Conservation (phyloP, 2,888 invertebrate species). For the Scaeva pyrastri region DNA sequence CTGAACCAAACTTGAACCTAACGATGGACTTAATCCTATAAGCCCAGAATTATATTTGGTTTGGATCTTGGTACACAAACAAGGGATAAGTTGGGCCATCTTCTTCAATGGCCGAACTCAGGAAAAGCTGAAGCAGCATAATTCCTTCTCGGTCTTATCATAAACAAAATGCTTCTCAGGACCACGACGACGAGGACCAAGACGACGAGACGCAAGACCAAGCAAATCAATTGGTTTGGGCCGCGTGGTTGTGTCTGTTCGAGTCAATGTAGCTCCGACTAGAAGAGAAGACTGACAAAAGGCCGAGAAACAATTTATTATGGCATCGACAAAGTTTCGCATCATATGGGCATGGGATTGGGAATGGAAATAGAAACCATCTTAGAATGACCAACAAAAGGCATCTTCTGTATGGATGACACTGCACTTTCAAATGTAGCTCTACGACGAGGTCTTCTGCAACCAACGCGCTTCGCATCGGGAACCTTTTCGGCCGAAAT, state of each 20-base stretch:
- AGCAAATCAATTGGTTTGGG: conserved; percentile 34
- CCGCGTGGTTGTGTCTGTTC: background rate
- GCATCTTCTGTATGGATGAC: conserved; percentile 43
- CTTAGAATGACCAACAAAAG: conserved; percentile 67
- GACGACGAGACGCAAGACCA: conserved; percentile 9
- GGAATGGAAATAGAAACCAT: conserved; percentile 51
- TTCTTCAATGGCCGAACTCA: background rate
- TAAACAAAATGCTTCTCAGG: conserved; percentile 72
- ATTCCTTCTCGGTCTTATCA: conserved; percentile 65
- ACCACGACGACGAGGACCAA: background rate
- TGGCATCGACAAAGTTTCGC: conserved; percentile 39
- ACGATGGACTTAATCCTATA: conserved; percentile 63
- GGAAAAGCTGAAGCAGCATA: conserved; percentile 64
- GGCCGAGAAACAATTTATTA: conserved; percentile 65
- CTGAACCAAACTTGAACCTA: conserved; percentile 61
- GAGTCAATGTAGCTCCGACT: background rate
- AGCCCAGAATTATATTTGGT: conserved; percentile 60
- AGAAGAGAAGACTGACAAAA: conserved; percentile 41
- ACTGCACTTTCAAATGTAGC: conserved; percentile 46
- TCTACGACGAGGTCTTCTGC: conserved; percentile 7
- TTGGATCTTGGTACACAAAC: conserved; percentile 27
- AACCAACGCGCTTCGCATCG: conserved; percentile 4
- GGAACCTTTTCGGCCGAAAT: conserved; percentile 49
- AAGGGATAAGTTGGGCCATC: conserved; percentile 42
- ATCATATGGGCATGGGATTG: conserved; percentile 55